These are phyloP conservation scores for Australoheros scitulus DNA, from an alignment of 2,113 vertebrate species.

Conservation along the genomic window DNA sequence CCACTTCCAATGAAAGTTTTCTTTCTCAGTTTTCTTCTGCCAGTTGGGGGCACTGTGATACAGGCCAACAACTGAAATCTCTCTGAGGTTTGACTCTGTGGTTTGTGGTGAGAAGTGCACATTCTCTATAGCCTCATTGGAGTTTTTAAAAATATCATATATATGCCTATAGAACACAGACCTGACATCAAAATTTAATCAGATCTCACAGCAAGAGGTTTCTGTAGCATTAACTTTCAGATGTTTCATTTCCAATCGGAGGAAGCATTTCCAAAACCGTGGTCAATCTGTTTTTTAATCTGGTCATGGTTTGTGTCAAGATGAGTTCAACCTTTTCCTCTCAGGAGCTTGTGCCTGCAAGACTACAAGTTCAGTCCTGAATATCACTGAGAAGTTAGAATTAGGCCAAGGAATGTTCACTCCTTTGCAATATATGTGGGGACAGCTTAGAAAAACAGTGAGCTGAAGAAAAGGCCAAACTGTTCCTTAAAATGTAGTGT, in stretches of 20 bases:
- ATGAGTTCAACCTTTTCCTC: conserved; percentile 61
- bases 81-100: conserved; percentile 31
- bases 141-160: conserved; percentile 45
- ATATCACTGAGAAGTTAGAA: conserved; percentile 64
- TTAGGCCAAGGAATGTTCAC: conserved; percentile 49
- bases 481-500: conserved; percentile 23
- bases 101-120: conserved; percentile 28
- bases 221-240: conserved; percentile 65
- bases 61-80: conserved; percentile 46
- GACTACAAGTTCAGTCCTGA: conserved; percentile 36
- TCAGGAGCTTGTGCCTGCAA: conserved; percentile 27
- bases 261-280: conserved; percentile 54
- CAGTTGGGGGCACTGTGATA: conserved; percentile 84
- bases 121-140: conserved; percentile 47
- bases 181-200: conserved; percentile 61
- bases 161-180: conserved; percentile 55
- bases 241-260: conserved; percentile 60
- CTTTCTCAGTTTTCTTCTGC: not conserved
- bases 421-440: conserved; percentile 45
- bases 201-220: conserved; percentile 52
- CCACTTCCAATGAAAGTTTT: not conserved
- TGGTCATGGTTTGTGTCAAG: conserved; percentile 65
- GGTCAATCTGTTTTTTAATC: conserved; percentile 46
- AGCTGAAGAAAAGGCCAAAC: conserved; percentile 38
- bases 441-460: conserved; percentile 49